Percentiles rank a stretch among this genome's conserved stretches.
Evolutionary conservation across 2,888 invertebrate species (phyloP).

Genomic region (Drosophila flavopinicola): DNA sequence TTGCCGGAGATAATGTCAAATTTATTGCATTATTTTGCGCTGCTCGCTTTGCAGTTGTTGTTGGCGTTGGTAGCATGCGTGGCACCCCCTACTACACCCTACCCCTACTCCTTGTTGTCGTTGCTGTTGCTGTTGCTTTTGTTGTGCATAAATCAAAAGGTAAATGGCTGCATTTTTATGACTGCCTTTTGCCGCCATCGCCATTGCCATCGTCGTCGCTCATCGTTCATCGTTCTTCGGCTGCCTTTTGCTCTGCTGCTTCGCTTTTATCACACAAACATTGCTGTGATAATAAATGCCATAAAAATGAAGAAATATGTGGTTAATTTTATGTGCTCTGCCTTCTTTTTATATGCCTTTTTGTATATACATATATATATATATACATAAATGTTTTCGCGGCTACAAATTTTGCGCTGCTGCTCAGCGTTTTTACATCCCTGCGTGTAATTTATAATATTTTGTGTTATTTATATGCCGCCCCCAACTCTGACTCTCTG

Average conservation of each 20-base stretch:
- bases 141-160: slow-evolving; percentile 81
- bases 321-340: slow-evolving; percentile 82
- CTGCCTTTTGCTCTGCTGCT: slow-evolving; percentile 62
- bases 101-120: slow-evolving; percentile 1
- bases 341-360: slow-evolving; percentile 70
- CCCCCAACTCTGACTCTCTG: slow-evolving; percentile 3
- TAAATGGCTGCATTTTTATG: slow-evolving; percentile 82
- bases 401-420: slow-evolving; percentile 73
- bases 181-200: slow-evolving; percentile 70
- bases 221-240: slow-evolving; percentile 44
- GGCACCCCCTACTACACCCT: slow-evolving; percentile 15
- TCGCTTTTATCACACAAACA: slow-evolving; percentile 81
- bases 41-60: slow-evolving; percentile 44
- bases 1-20: slow-evolving; percentile 79
- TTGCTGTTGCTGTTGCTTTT: slow-evolving; percentile 35
- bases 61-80: slow-evolving; percentile 46
- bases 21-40: slow-evolving; percentile 79
- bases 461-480: slow-evolving; percentile 76
- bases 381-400: slow-evolving; percentile 72
- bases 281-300: slow-evolving; percentile 82
- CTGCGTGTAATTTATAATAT: slow-evolving; percentile 78
- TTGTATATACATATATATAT: slow-evolving; percentile 25
- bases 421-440: slow-evolving; percentile 62
- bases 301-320: slow-evolving; percentile 83
- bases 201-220: slow-evolving; percentile 39